Conservation (phyloP, 1,140 invertebrate species). For the Physella acuta region DNA sequence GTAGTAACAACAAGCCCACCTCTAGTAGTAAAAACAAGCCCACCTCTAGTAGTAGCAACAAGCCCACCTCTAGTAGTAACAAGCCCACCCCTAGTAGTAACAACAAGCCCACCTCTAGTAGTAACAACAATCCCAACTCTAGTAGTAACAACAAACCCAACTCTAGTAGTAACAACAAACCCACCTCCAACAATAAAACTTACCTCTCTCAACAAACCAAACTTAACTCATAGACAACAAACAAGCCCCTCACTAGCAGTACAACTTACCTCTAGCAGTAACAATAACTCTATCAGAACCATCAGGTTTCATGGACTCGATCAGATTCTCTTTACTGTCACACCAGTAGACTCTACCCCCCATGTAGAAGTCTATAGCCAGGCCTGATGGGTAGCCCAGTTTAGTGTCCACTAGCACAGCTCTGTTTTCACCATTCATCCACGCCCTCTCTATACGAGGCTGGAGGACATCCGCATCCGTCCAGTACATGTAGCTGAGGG, state of each 20-base stretch:
- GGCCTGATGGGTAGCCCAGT: constrained; percentile 81
- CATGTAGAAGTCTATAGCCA: constrained; percentile 82
- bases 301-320: constrained; percentile 84
- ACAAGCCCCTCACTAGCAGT: not conserved
- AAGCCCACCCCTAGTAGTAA: too few relatives aligned
- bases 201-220: too few relatives aligned
- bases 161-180: too few relatives aligned
- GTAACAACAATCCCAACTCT: too few relatives aligned
- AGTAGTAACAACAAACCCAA: too few relatives aligned
- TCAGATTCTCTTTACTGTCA: constrained; percentile 89
- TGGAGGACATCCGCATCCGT: constrained; percentile 76
- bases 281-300: constrained; percentile 77
- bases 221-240: constrained; percentile 31
- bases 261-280: constrained; percentile 64
- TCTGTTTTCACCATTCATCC: constrained; percentile 93
- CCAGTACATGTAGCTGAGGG: constrained; percentile 87
- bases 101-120: too few relatives aligned
- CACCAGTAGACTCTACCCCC: constrained; percentile 92
- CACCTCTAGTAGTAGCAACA: too few relatives aligned
- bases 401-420: constrained; percentile 76
- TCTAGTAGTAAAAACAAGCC: too few relatives aligned
- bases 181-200: too few relatives aligned
- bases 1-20: too few relatives aligned
- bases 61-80: too few relatives aligned
- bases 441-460: constrained; percentile 71